Percentiles rank a stretch among this genome's conserved stretches.
Conservation (phyloP, 2,888 invertebrate species). For the Protodeltote pygarga region DNA sequence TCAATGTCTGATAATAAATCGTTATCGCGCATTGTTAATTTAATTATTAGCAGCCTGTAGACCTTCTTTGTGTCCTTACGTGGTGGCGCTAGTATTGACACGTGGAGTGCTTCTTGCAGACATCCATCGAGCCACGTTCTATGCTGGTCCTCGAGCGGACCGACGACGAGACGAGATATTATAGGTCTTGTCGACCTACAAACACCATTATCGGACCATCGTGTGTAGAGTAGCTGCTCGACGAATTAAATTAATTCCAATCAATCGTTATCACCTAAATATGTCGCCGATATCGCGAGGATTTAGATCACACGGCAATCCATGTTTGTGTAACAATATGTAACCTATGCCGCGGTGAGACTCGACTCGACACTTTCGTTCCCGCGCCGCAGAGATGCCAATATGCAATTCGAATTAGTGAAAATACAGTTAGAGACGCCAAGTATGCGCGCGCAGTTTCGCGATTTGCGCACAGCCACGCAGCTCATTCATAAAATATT, state of each 20-base stretch:
- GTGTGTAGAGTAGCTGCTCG: conserved; percentile 7
- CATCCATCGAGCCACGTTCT: too few species aligned
- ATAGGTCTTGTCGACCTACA: neutral
- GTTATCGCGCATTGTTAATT: too few species aligned
- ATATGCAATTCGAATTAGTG: conserved; percentile 44
- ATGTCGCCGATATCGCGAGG: conserved; percentile 7
- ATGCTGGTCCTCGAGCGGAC: too few species aligned
- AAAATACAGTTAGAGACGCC: conserved; percentile 31
- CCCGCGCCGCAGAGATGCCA: conserved; percentile 1
- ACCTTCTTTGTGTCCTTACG: too few species aligned
- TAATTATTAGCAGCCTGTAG: too few species aligned
- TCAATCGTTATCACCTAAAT: conserved; percentile 29
- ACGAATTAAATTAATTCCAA: conserved; percentile 16
- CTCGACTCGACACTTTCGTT: conserved; percentile 12
- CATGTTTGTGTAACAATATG: neutral
- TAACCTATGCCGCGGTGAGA: too few species aligned
- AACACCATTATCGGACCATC: neutral
- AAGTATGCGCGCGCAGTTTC: conserved; percentile 11
- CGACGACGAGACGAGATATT: too few species aligned
- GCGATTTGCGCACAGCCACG: conserved; percentile 4
- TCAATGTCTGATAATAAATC: too few species aligned
- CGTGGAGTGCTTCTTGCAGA: too few species aligned
- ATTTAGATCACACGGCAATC: conserved; percentile 6
- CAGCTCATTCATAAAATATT: conserved; percentile 51
- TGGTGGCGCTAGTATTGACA: too few species aligned